phyloP scores from a whole-genome alignment of 2,888 invertebrate genomes.

The Leptinotarsa juncta region DNA sequence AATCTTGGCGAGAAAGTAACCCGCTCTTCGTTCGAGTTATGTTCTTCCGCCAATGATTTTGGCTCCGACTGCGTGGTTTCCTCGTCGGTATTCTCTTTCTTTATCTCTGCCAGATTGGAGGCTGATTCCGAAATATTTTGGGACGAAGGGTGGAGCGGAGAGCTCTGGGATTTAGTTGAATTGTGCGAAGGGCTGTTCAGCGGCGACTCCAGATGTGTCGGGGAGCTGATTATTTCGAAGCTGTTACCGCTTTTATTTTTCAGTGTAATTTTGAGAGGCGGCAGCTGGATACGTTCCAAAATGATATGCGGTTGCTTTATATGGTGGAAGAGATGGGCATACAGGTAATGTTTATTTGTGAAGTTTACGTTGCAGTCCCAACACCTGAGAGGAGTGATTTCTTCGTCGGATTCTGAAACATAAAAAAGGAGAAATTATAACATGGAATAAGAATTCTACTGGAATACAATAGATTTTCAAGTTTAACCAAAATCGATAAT shows the following conservation, averaged over 20 bases:
- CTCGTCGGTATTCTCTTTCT: constrained; percentile 36
- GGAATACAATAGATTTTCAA: no score
- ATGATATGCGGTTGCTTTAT: constrained; percentile 69
- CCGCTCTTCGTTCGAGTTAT: constrained; percentile 24
- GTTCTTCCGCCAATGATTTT: constrained; percentile 58
- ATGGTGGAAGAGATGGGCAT: constrained; percentile 70
- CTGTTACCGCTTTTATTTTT: constrained; percentile 60
- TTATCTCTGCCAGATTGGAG: constrained; percentile 47
- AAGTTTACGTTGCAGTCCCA: constrained; percentile 69
- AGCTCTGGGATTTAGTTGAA: constrained; percentile 19
- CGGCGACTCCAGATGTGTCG: constrained; percentile 33
- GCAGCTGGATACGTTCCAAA: constrained; percentile 67
- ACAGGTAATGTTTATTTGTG: constrained; percentile 65
- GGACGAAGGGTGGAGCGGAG: constrained; percentile 23
- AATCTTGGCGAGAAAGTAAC: constrained; percentile 58
- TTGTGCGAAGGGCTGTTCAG: neutral
- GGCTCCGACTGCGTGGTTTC: constrained; percentile 23
- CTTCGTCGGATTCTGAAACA: constrained; percentile 47
- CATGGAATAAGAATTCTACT: no score
- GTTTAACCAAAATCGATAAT: no score
- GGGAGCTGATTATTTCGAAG: constrained; percentile 61
- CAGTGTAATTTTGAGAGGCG: constrained; percentile 66
- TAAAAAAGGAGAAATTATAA: neutral
- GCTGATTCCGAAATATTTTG: constrained; percentile 24
- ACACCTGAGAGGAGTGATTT: constrained; percentile 61